These are phyloP conservation scores for Trissoscelio sp. DNA, from an alignment of 2,888 invertebrate genomes.

Conservation along the genomic window DNA sequence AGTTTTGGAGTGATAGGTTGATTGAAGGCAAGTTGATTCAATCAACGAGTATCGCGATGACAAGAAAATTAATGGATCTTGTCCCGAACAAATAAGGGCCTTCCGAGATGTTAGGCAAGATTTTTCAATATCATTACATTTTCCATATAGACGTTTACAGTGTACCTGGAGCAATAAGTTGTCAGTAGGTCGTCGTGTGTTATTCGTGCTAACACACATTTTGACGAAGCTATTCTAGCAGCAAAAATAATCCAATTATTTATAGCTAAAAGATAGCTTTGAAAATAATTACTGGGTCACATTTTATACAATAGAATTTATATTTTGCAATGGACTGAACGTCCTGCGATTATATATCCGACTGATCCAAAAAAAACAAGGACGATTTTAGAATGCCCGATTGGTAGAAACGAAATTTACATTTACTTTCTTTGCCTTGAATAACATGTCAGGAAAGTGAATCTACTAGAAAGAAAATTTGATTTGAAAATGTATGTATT, in stretches of 20 bases:
- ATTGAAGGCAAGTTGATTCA: slow-evolving; percentile 11
- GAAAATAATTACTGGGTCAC: slow-evolving; percentile 27
- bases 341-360: background rate
- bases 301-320: background rate
- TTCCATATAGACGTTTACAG: slow-evolving; percentile 37
- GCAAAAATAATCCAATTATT: slow-evolving; percentile 23
- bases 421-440: too few species aligned
- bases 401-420: too few species aligned
- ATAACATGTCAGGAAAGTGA: too few species aligned
- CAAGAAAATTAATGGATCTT: slow-evolving; percentile 27
- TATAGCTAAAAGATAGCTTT: slow-evolving; percentile 27
- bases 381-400: too few species aligned
- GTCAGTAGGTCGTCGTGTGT: slow-evolving; percentile 36
- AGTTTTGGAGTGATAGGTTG: background rate
- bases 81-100: background rate
- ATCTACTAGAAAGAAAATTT: too few species aligned
- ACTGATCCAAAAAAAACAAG: too few species aligned
- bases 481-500: too few species aligned
- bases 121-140: slow-evolving; percentile 45
- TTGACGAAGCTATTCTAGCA: background rate
- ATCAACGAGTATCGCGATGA: slow-evolving; percentile 13
- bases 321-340: slow-evolving; percentile 2
- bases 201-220: background rate
- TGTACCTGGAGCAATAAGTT: slow-evolving; percentile 15
- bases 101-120: slow-evolving; percentile 5